These are phyloP conservation scores for Lasioglossum morio DNA, from an alignment of 2,888 invertebrate species.

Conservation along the genomic window DNA sequence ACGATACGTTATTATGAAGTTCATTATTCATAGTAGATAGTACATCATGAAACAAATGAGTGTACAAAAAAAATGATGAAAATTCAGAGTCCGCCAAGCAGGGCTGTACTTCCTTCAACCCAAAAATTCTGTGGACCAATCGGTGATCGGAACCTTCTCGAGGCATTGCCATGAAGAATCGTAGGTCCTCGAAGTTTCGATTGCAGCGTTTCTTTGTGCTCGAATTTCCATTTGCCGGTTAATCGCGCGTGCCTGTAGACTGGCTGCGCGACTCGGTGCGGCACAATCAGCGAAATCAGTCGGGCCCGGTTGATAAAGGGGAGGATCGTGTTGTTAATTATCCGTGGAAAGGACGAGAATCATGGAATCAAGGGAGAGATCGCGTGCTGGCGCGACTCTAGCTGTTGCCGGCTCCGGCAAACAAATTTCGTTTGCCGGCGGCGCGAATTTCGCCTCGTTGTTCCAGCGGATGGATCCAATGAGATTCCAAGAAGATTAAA, in stretches of 20 bases:
- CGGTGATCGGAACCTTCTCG: neutral
- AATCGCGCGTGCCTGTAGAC: slow-evolving; percentile 2
- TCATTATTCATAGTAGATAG: neutral
- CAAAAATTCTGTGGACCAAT: neutral
- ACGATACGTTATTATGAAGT: neutral
- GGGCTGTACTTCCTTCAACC: neutral
- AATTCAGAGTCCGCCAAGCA: neutral
- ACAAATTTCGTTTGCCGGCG: slow-evolving; percentile 69
- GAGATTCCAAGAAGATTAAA: slow-evolving; percentile 79
- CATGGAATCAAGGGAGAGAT: slow-evolving; percentile 37
- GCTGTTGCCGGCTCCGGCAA: slow-evolving; percentile 21
- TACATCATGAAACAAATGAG: neutral
- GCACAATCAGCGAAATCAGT: slow-evolving; percentile 14
- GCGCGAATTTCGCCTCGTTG: slow-evolving; percentile 66
- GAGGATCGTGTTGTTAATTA: slow-evolving; percentile 34
- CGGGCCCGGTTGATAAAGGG: neutral
- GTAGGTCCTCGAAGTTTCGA: neutral
- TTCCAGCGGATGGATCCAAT: slow-evolving; percentile 73
- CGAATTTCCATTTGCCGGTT: neutral
- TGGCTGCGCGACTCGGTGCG: neutral
- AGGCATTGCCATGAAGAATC: neutral
- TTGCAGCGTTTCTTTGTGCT: neutral
- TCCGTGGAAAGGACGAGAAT: slow-evolving; percentile 7
- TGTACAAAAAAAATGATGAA: neutral
- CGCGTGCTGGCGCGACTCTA: slow-evolving; percentile 31